Evolutionary conservation across 2,797 vertebrate genomes (phyloP), one percentile per base, ranked within the genome.

Genomic region (Chaenodraco wilsoni): DNA sequence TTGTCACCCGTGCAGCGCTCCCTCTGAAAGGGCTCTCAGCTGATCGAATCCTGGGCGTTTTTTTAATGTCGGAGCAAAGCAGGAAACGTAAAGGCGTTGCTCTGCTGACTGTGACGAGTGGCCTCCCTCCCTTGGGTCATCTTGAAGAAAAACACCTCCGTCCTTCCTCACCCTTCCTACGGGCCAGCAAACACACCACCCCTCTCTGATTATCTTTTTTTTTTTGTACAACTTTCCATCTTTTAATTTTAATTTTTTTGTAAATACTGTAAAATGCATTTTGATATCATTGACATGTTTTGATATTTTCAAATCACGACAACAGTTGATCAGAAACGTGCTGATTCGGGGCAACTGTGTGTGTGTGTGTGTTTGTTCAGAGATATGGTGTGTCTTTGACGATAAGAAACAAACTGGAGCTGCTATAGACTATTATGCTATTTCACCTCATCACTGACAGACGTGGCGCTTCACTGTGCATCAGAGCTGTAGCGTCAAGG

Each of bases 201-300:
- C 59, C 68, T 64, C 59, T 79, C 71, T 78, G 54, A 74, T 85
- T 79, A 76, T 13, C 27, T 58, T 46, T 50, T 78, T 57, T 23
- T 70, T 79, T 86, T 89, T 85, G 73, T 91, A 85, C 75, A 87
- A 88, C 72, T 89, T 76, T 37, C 33, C 88, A 83, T 91, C 54
- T 76, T 84, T 87, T 80, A n/a, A 74, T 84, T 90, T 78, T 11
- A 17, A 41, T 62, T 78, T 83, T 48, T 90, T 86, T 83, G 95
- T 95, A 95, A 95, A 95, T 95, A 95, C 89, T 95, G 95, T 95
- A 95, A 89, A 95, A 94, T 95, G 94, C 93, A 94, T 95, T 95
- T 95, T 95, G 95, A 95, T 95, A 95, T 95, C 95, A 95, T 95
- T 94, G 93, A 95, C 94, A 94, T 95, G 94, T 95, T 95, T 95